Base-by-base conservation (phyloP, 64 coral and sea anemone genomes). In the Trachythela sp. region DNA sequence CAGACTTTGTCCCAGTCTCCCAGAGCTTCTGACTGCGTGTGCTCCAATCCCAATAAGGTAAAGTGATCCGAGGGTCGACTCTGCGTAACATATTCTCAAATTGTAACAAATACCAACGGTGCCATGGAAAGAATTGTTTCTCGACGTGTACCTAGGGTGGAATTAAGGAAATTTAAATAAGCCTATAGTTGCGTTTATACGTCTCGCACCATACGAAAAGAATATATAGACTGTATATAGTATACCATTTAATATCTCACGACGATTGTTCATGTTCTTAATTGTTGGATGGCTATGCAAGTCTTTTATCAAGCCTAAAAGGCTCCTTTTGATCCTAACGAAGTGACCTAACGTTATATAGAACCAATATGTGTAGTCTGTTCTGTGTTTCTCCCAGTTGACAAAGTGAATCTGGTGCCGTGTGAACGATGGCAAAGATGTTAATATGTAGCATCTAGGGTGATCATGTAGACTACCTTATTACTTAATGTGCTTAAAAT, bases 51-150 rank as follows among this genome's bases (percentile, higher is more conserved):
- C 86, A 88, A 43, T 88, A 88, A 32, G 86, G 36, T 8, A 88
- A 27, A 6, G 86, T 88, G 38, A 88, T 42, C 9, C 86, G 54
- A 30, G 37, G 70, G 39, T 88, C 58, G 60, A 68, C 42, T 39
- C 54, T 33, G 17, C 86, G 60, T 70, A 88, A 42, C 9, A 88
- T 20, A 42, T 88, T 75, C 29, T 88, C 86, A 15, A 70, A 89
- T 32, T 84, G 75, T 13, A 89, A 27, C 32, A 89, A 56, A 39
- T 70, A 84, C 54, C 86, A 88, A 11, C 84, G 40, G 39, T 85
- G 84, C 86, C 86, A 88, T 2, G 86, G 86, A 32, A 88, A 36
- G n/a, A 88, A 88, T 56, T 88, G 86, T 24, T 67, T 38, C 86
- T 88, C 68, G 9, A 37, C 54, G 18, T 88, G 86, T 32, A 88